Evolutionary conservation across 1,140 invertebrate genomes (phyloP).

Genomic region (Kradibia gibbosae): DNA sequence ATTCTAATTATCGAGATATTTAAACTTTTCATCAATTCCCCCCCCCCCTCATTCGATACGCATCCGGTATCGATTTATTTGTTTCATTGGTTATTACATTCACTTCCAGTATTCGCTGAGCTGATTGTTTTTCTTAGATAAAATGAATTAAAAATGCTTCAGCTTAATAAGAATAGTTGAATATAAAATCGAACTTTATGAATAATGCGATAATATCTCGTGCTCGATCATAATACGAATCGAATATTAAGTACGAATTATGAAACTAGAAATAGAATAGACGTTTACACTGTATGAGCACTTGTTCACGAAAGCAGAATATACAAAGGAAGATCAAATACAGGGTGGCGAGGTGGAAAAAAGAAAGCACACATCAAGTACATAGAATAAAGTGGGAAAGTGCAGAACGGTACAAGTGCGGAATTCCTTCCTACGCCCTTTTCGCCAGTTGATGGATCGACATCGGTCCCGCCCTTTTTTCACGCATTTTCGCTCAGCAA

Average conservation of each 20-base stretch:
- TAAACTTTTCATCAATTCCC: background rate
- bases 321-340: background rate
- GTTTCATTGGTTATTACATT: background rate
- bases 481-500: background rate
- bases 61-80: background rate
- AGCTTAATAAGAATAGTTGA: background rate
- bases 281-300: background rate
- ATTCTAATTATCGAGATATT: background rate
- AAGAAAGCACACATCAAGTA: background rate
- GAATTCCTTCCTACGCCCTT: conserved; percentile 24
- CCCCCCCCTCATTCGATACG: too few species aligned
- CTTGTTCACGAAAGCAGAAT: background rate
- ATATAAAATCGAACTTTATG: background rate
- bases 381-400: conserved; percentile 17
- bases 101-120: background rate
- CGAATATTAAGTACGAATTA: background rate
- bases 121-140: background rate
- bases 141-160: background rate
- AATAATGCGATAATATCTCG: background rate
- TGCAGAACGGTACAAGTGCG: conserved; percentile 22
- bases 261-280: background rate
- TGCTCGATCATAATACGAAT: background rate
- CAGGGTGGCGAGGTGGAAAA: background rate
- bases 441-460: conserved; percentile 40
- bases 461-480: background rate